Percentiles rank a stretch among this genome's conserved stretches.
Evolutionary conservation across 2,113 vertebrate species (phyloP).

Genomic region (Solenodon paradoxus): DNA sequence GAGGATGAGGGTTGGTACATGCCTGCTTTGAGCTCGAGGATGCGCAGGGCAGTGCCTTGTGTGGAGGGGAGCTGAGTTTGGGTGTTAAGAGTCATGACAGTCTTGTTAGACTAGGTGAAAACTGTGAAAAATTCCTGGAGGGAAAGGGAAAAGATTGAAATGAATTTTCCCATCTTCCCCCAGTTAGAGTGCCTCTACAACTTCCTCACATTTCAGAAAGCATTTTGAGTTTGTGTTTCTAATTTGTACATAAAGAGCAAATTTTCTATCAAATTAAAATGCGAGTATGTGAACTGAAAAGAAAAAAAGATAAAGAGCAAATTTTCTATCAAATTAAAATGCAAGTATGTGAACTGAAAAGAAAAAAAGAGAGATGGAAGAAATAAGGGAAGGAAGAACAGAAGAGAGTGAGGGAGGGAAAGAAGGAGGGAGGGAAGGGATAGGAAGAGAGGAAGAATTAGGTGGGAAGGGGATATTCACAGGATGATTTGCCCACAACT

Average conservation of each 20-base stretch:
- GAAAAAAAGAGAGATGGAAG: too few relatives aligned
- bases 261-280: not conserved
- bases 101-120: not conserved
- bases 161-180: not conserved
- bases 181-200: not conserved
- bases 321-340: too few relatives aligned
- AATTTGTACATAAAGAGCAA: not conserved
- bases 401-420: too few relatives aligned
- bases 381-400: too few relatives aligned
- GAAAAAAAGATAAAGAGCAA: not conserved
- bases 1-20: not conserved
- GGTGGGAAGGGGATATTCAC: not conserved
- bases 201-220: not conserved
- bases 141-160: not conserved
- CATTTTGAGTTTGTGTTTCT: not conserved
- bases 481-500: not conserved
- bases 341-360: too few relatives aligned
- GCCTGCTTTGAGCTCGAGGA: not conserved
- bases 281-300: not conserved
- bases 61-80: not conserved
- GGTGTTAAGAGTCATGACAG: not conserved
- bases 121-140: not conserved
- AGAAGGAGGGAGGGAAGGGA: too few relatives aligned
- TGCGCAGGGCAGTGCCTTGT: not conserved
- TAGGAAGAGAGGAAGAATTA: not conserved